These are phyloP conservation scores for Cyanoderma ruficeps DNA, from an alignment of 2,113 vertebrate genomes.

Conservation along the genomic window DNA sequence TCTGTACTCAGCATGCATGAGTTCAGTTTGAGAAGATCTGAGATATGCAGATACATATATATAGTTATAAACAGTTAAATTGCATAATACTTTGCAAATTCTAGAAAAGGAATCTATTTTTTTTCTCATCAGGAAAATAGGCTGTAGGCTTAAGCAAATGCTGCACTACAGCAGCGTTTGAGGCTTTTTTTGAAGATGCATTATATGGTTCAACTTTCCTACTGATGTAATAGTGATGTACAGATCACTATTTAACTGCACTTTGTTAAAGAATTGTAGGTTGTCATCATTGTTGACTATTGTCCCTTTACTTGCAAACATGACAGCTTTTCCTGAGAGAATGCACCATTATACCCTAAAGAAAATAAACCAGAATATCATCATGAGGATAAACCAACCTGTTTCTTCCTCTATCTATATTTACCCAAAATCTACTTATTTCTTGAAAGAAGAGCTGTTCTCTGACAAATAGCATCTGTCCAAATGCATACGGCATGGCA, in stretches of 20 bases:
- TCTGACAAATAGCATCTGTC: background rate
- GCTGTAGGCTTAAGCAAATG: background rate
- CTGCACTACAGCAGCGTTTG: background rate
- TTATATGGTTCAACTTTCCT: background rate
- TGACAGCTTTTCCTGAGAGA: background rate
- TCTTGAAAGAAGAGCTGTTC: background rate
- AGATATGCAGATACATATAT: background rate
- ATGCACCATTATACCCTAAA: background rate
- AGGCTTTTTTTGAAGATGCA: background rate
- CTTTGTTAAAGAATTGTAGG: background rate
- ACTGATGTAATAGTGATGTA: background rate
- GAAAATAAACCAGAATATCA: background rate
- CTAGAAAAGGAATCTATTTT: background rate
- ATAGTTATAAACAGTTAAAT: background rate
- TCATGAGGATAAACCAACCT: background rate
- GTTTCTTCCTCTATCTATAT: background rate
- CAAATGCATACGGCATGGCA: background rate
- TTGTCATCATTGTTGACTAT: background rate
- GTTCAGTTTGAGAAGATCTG: background rate
- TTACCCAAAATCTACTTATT: background rate
- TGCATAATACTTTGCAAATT: background rate
- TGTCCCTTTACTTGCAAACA: background rate
- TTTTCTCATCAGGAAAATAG: background rate
- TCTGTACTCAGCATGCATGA: background rate
- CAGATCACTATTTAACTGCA: background rate